A percentile compares a stretch with the other conserved stretches of the same genome.
Evolutionary conservation across 1,140 invertebrate species (phyloP).

Genomic region (Orchestia grillus): DNA sequence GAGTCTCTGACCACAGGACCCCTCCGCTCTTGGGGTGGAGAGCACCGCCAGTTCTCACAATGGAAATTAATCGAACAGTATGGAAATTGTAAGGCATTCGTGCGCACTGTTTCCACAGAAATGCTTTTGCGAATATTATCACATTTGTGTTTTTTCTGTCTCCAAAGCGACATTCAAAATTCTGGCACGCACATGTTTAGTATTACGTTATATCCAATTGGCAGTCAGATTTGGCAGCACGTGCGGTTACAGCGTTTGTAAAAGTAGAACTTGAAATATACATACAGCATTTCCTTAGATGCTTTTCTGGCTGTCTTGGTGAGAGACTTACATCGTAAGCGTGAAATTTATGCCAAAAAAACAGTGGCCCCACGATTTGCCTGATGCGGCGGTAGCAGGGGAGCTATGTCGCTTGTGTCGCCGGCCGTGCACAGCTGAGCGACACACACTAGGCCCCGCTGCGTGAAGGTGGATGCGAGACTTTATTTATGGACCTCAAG

Average conservation of each 20-base stretch:
- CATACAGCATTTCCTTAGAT: neutral
- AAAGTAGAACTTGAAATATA: neutral
- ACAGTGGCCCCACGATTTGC: neutral
- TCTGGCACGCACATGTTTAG: neutral
- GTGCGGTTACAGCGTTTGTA: neutral
- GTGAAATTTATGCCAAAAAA: neutral
- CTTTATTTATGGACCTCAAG: neutral
- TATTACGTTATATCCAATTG: neutral
- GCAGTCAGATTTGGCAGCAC: neutral
- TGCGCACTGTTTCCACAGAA: too few species aligned
- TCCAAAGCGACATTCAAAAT: neutral
- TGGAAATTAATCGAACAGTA: neutral
- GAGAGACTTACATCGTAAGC: neutral
- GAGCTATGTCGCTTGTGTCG: neutral
- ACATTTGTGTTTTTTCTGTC: too few species aligned
- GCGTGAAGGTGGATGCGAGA: neutral
- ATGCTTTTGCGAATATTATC: too few species aligned
- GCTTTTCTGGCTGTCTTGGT: neutral
- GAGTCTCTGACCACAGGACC: neutral
- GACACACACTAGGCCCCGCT: neutral
- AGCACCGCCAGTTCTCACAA: neutral
- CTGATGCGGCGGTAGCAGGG: too few species aligned
- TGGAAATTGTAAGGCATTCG: neutral
- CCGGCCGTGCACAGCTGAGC: neutral
- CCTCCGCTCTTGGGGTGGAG: neutral